These are phyloP conservation scores for Sapajus apella DNA, from an alignment of 2,113 vertebrate species.

Conservation along the genomic window DNA sequence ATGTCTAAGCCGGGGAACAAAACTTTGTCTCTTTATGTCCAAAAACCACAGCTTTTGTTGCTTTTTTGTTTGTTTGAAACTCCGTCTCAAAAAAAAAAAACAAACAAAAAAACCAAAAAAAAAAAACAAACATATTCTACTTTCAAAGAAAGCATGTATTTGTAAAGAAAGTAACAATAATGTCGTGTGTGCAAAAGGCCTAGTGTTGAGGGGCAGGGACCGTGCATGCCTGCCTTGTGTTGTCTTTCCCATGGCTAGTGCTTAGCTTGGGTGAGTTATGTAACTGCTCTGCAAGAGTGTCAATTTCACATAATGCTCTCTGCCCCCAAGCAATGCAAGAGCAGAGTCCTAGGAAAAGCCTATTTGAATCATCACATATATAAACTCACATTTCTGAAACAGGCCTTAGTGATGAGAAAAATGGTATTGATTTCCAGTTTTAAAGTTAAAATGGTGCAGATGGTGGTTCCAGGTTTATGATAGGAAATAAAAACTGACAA, in stretches of 20 bases:
- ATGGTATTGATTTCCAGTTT: background rate
- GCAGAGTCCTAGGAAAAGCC: background rate
- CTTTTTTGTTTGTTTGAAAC: background rate
- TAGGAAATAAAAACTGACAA: slow-evolving; percentile 38
- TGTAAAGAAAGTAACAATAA: background rate
- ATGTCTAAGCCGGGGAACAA: background rate
- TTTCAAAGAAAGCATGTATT: background rate
- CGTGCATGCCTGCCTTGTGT: background rate
- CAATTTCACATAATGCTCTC: background rate
- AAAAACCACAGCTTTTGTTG: background rate
- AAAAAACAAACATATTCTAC: background rate
- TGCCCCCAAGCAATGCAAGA: background rate
- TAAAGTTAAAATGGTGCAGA: background rate
- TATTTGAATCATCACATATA: background rate
- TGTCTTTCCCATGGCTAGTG: background rate
- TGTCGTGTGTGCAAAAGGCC: background rate
- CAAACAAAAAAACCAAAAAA: too few relatives aligned
- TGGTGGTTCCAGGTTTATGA: background rate
- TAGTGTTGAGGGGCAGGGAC: background rate
- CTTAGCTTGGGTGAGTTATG: background rate
- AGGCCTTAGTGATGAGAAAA: slow-evolving; percentile 1
- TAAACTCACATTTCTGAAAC: background rate
- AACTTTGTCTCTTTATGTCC: background rate
- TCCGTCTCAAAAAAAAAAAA: too few relatives aligned
- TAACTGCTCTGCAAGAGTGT: background rate